Conservation (phyloP, 1,140 invertebrate species). For the Drosophila mauritiana region DNA sequence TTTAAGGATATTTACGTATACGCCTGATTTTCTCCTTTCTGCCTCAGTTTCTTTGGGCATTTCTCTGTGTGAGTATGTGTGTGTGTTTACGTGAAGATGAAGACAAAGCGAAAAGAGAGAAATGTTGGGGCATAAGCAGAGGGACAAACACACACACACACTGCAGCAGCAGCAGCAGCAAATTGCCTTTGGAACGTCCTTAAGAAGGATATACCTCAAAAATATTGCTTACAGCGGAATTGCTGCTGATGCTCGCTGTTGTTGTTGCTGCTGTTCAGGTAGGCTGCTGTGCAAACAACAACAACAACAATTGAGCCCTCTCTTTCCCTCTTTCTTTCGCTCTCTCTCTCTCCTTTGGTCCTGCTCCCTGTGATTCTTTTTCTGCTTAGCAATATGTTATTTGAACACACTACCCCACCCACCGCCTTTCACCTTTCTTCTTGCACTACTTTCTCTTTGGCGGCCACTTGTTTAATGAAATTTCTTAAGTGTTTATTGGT, state of each 20-base stretch:
- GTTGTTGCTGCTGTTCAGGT: conserved; percentile 38
- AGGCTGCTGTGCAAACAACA: conserved; percentile 10
- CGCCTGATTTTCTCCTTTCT: conserved; percentile 6
- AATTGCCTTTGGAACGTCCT: conserved; percentile 84
- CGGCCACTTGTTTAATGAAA: conserved; percentile 42
- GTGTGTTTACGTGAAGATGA: conserved; percentile 24
- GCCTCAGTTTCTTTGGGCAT: conserved; percentile 11
- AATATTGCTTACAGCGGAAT: conserved; percentile 66
- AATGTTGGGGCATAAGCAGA: conserved; percentile 19
- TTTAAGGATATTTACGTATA: conserved; percentile 28
- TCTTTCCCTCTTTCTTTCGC: conserved; percentile 1
- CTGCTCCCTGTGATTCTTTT: neutral
- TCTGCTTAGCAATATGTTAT: conserved; percentile 60
- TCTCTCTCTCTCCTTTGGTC: too few species aligned
- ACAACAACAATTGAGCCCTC: conserved; percentile 8
- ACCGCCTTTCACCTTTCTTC: conserved; percentile 11
- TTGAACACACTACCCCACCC: conserved; percentile 3
- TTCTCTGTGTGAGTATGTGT: neutral
- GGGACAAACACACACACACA: conserved; percentile 26
- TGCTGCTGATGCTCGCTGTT: conserved; percentile 17
- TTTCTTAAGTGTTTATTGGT: conserved; percentile 13
- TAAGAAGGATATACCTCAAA: conserved; percentile 82
- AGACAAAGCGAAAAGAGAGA: conserved; percentile 33
- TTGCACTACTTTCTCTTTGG: conserved; percentile 20
- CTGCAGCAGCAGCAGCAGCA: conserved; percentile 34